phyloP scores from a whole-genome alignment of 2,888 invertebrate species.

The Dexiosoma caninum region DNA sequence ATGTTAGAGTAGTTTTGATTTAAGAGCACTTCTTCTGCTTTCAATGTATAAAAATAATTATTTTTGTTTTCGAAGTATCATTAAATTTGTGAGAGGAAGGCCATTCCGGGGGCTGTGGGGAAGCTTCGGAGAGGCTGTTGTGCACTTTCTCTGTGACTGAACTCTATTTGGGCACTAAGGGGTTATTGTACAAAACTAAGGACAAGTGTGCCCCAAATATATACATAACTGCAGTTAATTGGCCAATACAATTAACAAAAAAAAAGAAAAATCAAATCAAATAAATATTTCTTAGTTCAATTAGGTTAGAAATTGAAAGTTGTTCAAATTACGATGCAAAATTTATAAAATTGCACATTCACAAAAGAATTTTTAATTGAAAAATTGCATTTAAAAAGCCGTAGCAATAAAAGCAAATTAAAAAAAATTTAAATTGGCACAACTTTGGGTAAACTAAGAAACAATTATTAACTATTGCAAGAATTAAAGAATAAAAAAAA shows the following conservation, averaged over 20 bases:
- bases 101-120: too few relatives aligned
- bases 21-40: too few relatives aligned
- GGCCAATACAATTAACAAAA: slow-evolving; percentile 1
- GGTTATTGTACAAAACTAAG: background rate
- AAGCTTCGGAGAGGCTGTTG: too few relatives aligned
- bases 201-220: background rate
- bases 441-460: slow-evolving; percentile 37
- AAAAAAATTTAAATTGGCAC: slow-evolving; percentile 19
- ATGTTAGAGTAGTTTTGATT: too few relatives aligned
- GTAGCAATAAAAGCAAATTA: slow-evolving; percentile 33
- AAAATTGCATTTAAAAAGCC: slow-evolving; percentile 51
- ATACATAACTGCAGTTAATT: background rate
- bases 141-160: too few relatives aligned
- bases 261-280: background rate
- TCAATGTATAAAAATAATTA: too few relatives aligned
- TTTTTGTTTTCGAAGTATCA: too few relatives aligned
- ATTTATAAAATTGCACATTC: slow-evolving; percentile 13
- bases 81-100: too few relatives aligned
- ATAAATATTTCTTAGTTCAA: background rate
- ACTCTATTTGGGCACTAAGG: background rate
- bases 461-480: background rate
- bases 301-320: slow-evolving; percentile 5
- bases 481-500: slow-evolving; percentile 1
- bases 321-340: background rate
- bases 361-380: slow-evolving; percentile 22